Conservation (phyloP, 2,797 vertebrate species). For the Alectoris magna region DNA sequence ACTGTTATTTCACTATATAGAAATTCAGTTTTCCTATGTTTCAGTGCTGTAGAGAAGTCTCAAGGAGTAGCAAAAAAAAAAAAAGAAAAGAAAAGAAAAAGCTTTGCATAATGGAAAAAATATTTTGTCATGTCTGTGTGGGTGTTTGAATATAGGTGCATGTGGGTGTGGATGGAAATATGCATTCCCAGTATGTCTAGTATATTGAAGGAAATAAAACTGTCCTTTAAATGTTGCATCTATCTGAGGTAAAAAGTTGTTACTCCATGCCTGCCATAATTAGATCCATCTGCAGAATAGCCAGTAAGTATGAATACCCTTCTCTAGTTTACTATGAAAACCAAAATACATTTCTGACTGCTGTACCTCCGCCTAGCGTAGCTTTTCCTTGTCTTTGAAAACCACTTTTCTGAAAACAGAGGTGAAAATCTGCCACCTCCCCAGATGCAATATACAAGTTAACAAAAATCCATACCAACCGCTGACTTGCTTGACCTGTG, state of each 20-base stretch:
- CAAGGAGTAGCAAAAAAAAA: background rate
- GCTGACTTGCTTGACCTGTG: background rate
- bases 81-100: background rate
- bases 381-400: background rate
- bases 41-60: background rate
- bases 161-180: background rate
- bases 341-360: background rate
- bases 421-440: background rate
- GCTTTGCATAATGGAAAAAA: background rate
- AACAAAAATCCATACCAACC: background rate
- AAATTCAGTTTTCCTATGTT: background rate
- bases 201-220: background rate
- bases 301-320: background rate
- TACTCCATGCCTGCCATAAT: background rate
- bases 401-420: background rate
- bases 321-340: background rate
- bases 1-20: background rate
- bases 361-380: too few species aligned
- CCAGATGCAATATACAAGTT: background rate
- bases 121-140: background rate
- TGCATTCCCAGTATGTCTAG: too few species aligned
- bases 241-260: background rate
- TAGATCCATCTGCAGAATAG: background rate
- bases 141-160: background rate
- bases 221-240: background rate